These are phyloP conservation scores for Gnathonemus echidnorhynchus DNA, from an alignment of 2,113 vertebrate genomes.

Conservation along the genomic window DNA sequence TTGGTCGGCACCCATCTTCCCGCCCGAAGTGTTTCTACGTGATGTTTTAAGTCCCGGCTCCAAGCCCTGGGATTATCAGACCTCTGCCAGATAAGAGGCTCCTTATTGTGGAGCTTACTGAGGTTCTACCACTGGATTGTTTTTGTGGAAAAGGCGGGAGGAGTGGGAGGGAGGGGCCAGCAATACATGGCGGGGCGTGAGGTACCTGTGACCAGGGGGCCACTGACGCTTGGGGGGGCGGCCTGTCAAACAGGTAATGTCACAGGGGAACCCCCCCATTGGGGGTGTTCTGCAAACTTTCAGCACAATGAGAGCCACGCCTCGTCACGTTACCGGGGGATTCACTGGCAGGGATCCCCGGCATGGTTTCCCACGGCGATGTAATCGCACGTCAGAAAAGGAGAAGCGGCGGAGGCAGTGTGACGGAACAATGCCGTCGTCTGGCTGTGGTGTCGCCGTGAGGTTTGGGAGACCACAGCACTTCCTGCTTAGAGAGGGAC, in stretches of 20 bases:
- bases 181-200: neutral
- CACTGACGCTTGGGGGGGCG: neutral
- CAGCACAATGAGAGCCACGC: neutral
- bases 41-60: neutral
- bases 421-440: neutral
- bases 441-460: neutral
- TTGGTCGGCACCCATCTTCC: neutral
- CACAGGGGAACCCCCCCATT: neutral
- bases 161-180: neutral
- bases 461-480: neutral
- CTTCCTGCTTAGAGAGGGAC: neutral
- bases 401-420: neutral
- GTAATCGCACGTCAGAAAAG: neutral
- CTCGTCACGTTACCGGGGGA: neutral
- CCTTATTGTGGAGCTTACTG: neutral
- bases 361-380: neutral
- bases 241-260: neutral
- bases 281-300: too few species aligned
- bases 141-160: neutral
- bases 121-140: neutral
- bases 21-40: neutral
- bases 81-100: neutral
- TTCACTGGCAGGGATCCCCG: neutral
- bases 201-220: neutral
- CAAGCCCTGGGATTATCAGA: neutral